Base-by-base conservation (phyloP, 2,888 invertebrate genomes). In the Tachystola acroxantha region DNA sequence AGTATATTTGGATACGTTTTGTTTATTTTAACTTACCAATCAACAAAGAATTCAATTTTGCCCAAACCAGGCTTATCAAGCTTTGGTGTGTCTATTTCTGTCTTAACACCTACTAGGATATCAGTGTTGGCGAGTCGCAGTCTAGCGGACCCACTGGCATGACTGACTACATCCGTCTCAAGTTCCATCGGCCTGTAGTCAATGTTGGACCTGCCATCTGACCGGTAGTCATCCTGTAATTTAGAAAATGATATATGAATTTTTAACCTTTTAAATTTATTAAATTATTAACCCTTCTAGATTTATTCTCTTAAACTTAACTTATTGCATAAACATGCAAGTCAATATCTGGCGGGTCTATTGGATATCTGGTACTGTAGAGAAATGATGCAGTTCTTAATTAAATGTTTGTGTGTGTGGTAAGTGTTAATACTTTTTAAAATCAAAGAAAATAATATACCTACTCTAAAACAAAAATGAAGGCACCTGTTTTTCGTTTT, bases 1-100 rank as follows among this genome's bases (percentile, higher is more conserved):
- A n/a, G n/a, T n/a, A n/a, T n/a, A n/a, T n/a, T n/a, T n/a, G n/a
- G n/a, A n/a, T n/a, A n/a, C n/a, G n/a, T n/a, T n/a, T n/a, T n/a
- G n/a, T n/a, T n/a, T n/a, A n/a, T n/a, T n/a, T n/a, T 24, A n/a
- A 7, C 74, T 76, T 86, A 97, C 96, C 97, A 98, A 72, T 99
- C 98, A 11, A 98, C 96, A 79, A 96, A 97, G 78, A 99, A 98
- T 64, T 97, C 96, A 22, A 99, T 85, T 81, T 95, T 94, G 19
- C 98, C 98, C 60, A 92, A 90, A 34, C 91, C 82, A 0, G 96
- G 95, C 45, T 89, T 90, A 19, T 93, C 91, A 3, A 91, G 89
- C 42, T 86, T 88, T 1, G 98, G 96, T 32, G 89, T 82, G 65
- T 96, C 96, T 40, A 97, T 91, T 84, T 96, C 96, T 35, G 95